Conservation (phyloP, 2,888 invertebrate species). For the Rhaphigaster nebulosa region DNA sequence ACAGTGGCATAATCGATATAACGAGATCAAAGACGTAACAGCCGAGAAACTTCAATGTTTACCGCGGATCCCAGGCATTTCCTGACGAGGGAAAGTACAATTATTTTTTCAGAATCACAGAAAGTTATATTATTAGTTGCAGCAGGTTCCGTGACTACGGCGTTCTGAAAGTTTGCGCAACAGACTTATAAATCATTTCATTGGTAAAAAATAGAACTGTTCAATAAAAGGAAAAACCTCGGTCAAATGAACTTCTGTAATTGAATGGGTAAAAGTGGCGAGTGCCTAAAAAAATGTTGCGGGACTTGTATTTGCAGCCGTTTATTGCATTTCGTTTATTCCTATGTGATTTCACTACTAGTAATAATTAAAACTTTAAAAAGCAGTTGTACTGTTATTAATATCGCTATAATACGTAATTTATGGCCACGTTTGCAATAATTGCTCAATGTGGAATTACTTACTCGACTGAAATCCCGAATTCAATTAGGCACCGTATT, state of each 20-base stretch:
- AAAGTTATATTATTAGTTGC: background rate
- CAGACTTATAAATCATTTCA: background rate
- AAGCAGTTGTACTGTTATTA: too few relatives aligned
- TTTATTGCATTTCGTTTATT: too few relatives aligned
- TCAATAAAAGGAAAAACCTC: background rate
- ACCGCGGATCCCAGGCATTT: background rate
- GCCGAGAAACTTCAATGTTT: background rate
- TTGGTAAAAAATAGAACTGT: background rate
- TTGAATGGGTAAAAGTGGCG: background rate
- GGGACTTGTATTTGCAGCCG: background rate
- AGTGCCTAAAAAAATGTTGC: background rate
- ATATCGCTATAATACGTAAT: background rate
- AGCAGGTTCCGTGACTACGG: background rate
- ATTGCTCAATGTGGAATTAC: background rate
- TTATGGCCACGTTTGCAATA: background rate
- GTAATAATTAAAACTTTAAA: slow-evolving; percentile 1
- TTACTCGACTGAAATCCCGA: background rate
- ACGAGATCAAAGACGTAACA: background rate
- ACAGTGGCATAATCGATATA: background rate
- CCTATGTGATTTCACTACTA: background rate
- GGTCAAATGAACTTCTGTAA: background rate
- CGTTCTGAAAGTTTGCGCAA: background rate
- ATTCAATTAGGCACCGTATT: background rate
- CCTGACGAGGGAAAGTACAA: background rate
- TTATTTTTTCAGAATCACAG: background rate